Evolutionary conservation across 2,113 vertebrate genomes (phyloP).

Genomic region (Junco hyemalis): DNA sequence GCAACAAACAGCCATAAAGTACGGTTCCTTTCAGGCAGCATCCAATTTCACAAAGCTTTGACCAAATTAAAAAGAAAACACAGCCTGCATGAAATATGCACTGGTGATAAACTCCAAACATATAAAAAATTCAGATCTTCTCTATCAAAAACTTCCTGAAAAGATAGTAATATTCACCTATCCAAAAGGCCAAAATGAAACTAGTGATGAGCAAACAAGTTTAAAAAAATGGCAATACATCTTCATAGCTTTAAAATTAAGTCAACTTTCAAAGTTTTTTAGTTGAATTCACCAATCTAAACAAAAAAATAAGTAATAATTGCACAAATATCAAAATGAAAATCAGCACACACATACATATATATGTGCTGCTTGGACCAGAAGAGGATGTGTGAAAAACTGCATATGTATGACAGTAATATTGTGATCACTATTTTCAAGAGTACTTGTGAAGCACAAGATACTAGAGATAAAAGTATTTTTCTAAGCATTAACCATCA

Average conservation of each 20-base stretch:
- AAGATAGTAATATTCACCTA: neutral
- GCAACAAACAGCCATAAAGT: neutral
- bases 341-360: neutral
- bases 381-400: neutral
- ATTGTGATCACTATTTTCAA: neutral
- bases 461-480: neutral
- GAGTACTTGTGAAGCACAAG: neutral
- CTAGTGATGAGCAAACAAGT: neutral
- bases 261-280: neutral
- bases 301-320: neutral
- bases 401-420: neutral
- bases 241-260: neutral
- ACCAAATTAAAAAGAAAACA: constrained; percentile 11
- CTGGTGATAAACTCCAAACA: neutral
- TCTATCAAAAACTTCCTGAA: neutral
- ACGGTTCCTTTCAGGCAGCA: neutral
- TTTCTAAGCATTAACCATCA: neutral
- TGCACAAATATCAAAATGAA: neutral
- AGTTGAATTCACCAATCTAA: neutral
- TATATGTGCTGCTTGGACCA: neutral
- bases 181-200: neutral
- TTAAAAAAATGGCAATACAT: neutral
- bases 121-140: neutral
- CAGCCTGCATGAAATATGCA: neutral
- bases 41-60: neutral